phyloP scores from a whole-genome alignment of 2,797 vertebrate species.

The Megaceryle alcyon region DNA sequence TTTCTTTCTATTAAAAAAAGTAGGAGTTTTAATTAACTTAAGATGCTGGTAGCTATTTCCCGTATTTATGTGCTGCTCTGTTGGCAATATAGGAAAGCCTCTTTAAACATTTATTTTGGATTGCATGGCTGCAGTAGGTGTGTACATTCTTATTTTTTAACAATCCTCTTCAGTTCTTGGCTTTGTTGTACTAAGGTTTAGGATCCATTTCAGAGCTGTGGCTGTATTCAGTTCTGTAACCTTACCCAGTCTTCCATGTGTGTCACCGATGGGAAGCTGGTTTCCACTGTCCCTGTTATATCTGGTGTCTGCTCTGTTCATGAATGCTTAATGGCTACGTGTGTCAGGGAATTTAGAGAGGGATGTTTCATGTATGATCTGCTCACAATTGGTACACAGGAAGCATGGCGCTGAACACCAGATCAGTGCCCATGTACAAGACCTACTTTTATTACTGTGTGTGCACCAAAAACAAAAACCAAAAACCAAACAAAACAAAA shows the following conservation, averaged over 20 bases:
- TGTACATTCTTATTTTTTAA: background rate
- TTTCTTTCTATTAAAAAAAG: background rate
- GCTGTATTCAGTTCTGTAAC: background rate
- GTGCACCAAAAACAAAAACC: background rate
- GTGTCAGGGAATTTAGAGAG: background rate
- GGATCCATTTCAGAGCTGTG: background rate
- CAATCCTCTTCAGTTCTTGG: background rate
- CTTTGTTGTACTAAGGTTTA: background rate
- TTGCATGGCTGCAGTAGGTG: background rate
- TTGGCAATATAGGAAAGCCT: background rate
- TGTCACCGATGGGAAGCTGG: background rate
- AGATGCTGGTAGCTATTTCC: background rate
- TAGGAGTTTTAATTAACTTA: background rate
- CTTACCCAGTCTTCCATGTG: background rate
- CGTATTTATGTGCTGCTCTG: background rate
- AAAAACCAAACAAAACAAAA: too few relatives aligned
- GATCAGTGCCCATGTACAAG: background rate
- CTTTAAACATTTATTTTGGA: background rate
- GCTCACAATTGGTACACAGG: background rate
- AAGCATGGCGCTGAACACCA: background rate
- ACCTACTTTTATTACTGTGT: background rate
- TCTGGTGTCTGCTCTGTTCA: background rate
- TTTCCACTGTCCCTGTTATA: background rate
- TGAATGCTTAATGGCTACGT: conserved; percentile 11
- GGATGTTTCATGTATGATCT: background rate